Evolutionary conservation across 2,888 invertebrate species (phyloP), one percentile per base, ranked within the genome.

Genomic region (Xanthorhoe spadicearia): DNA sequence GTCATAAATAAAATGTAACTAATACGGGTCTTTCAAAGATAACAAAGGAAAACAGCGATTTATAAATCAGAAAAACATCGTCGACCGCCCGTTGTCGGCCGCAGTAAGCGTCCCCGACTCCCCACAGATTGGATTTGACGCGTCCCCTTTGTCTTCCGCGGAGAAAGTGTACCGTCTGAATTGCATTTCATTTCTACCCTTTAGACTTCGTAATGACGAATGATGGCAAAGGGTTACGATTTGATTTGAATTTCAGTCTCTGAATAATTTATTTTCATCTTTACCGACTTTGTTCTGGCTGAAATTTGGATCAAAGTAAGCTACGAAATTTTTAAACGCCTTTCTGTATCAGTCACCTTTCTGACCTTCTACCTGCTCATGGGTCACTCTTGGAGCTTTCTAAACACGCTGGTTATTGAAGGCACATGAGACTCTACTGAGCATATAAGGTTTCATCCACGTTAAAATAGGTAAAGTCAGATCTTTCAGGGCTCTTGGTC

Each of bases 61-160:
- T 56, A 57, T 48, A 57, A 56, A 58, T 32, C 6, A 18, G 28
- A 5, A 58, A n/a, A 32, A 48, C 35, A 35, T 35, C 18, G 17
- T 43, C 15, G 23, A 50, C 35, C 19, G 55, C 13, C 48, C 48
- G 56, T 46, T 53, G 66, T 57, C 61, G 61, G 57, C 53, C n/a
- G 35, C 23, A 51, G 66, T 61, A 53, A 61, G 58, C 62, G 32
- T 32, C 32, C 32, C 8, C 19, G 10, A 13, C 13, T 43, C 38
- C 38, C 61, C 63, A 53, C 69, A 64, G 76, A 78, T 78, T 79
- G 78, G 73, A 77, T 78, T 76, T 76, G 77, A 77, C 75, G 74
- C 71, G 64, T 50, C 32, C 57, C 65, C 55, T 73, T 75, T 74
- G 73, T 76, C 68, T 74, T 64, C 52, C 61, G 19, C 32, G 32